Conservation (phyloP, 92 coral and sea anemone genomes). For the Ricordea florida region DNA sequence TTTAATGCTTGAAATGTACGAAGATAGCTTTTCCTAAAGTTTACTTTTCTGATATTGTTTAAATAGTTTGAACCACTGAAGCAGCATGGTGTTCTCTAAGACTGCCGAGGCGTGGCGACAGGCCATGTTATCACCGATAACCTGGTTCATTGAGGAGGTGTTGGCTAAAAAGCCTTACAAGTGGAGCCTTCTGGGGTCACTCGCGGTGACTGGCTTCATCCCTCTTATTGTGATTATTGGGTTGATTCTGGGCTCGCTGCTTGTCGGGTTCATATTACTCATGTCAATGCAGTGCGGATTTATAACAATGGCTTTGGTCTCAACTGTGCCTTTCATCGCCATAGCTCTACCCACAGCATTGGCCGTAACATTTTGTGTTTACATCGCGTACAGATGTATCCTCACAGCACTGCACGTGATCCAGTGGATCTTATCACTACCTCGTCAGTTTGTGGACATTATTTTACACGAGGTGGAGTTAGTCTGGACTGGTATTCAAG, state of each 20-base stretch:
- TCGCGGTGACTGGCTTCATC: conserved; percentile 8
- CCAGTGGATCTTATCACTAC: neutral
- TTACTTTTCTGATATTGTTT: no score
- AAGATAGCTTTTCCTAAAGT: no score
- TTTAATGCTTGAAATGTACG: no score
- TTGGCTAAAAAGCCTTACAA: conserved; percentile 17
- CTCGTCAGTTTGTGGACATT: neutral
- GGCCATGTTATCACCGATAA: conserved; percentile 2
- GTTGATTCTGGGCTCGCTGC: neutral
- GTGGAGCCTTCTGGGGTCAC: conserved; percentile 7
- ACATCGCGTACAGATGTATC: neutral
- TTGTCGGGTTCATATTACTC: neutral
- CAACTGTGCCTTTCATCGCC: neutral
- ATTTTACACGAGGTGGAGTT: neutral
- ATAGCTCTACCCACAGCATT: conserved; percentile 1
- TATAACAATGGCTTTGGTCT: neutral
- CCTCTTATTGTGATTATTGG: neutral
- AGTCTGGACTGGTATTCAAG: neutral
- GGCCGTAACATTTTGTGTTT: neutral
- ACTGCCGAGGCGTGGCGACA: no score
- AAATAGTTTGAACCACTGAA: no score
- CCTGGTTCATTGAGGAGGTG: conserved; percentile 9
- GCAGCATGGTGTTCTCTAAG: no score
- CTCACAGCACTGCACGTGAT: neutral
- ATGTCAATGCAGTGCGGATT: conserved; percentile 1